Percentiles rank a stretch among this genome's conserved stretches.
These are phyloP conservation scores for Protobothrops flavoviridis DNA, from an alignment of 2,113 vertebrate species.

Conservation along the genomic window DNA sequence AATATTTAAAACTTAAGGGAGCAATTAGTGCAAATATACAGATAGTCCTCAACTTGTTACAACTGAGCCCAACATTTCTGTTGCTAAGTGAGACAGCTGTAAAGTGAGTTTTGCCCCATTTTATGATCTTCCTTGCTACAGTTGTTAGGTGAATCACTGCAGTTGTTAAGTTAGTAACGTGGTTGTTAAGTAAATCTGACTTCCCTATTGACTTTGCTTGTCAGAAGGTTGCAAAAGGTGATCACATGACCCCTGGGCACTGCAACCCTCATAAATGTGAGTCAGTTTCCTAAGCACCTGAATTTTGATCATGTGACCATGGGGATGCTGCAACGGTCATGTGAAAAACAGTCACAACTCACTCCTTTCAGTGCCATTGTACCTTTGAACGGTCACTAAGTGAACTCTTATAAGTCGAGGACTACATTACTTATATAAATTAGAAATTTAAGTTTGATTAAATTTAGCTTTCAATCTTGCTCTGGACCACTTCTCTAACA, in stretches of 20 bases:
- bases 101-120: neutral
- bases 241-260: neutral
- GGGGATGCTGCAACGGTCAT: neutral
- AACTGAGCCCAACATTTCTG: neutral
- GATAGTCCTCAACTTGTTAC: neutral
- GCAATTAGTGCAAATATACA: neutral
- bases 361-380: too few species aligned
- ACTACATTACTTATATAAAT: neutral
- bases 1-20: neutral
- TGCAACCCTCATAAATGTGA: neutral
- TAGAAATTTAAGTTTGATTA: neutral
- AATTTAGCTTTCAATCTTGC: neutral
- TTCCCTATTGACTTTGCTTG: neutral
- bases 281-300: neutral
- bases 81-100: neutral
- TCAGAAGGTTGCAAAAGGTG: neutral
- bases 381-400: too few species aligned
- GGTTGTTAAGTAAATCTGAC: neutral
- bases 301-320: neutral
- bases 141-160: neutral
- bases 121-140: neutral
- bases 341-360: too few species aligned
- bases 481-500: neutral
- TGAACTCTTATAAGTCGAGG: too few species aligned
- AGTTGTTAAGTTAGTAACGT: neutral